Evolutionary conservation across 1,140 invertebrate species (phyloP).

Genomic region (Heliothis virescens): DNA sequence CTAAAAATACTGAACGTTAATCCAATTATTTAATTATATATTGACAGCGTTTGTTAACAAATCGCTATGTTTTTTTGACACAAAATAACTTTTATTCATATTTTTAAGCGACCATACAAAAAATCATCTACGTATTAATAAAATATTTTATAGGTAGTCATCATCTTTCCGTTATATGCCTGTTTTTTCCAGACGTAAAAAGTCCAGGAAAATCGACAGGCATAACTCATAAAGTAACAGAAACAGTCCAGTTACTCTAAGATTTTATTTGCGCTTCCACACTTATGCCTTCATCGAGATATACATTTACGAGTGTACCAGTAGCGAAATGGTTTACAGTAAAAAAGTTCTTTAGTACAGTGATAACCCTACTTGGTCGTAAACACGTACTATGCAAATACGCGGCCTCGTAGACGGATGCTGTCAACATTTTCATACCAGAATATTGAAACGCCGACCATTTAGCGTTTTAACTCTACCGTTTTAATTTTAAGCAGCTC

Average conservation of each 20-base stretch:
- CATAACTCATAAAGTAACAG: conserved; percentile 24
- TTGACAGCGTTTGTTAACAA: no score
- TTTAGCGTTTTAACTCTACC: conserved; percentile 44
- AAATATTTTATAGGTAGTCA: no score
- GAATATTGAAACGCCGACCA: conserved; percentile 47
- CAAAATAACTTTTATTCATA: no score
- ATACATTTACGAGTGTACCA: conserved; percentile 40
- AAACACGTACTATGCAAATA: conserved; percentile 63
- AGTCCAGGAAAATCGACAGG: background rate
- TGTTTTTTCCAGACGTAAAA: conserved; percentile 16
- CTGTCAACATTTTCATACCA: conserved; percentile 63
- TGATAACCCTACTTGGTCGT: conserved; percentile 56
- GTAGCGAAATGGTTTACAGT: conserved; percentile 43
- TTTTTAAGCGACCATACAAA: no score
- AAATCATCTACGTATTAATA: no score
- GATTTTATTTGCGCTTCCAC: conserved; percentile 38
- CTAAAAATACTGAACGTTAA: no score
- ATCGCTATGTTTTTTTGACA: no score
- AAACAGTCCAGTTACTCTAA: background rate
- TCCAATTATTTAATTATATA: no score
- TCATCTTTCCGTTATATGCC: conserved; percentile 4
- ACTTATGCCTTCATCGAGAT: conserved; percentile 27
- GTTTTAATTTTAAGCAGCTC: conserved; percentile 48
- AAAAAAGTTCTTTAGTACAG: conserved; percentile 42
- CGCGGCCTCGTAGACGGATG: conserved; percentile 49